These are phyloP conservation scores for Cephalotes varians DNA, from an alignment of 2,888 invertebrate species.

Conservation along the genomic window DNA sequence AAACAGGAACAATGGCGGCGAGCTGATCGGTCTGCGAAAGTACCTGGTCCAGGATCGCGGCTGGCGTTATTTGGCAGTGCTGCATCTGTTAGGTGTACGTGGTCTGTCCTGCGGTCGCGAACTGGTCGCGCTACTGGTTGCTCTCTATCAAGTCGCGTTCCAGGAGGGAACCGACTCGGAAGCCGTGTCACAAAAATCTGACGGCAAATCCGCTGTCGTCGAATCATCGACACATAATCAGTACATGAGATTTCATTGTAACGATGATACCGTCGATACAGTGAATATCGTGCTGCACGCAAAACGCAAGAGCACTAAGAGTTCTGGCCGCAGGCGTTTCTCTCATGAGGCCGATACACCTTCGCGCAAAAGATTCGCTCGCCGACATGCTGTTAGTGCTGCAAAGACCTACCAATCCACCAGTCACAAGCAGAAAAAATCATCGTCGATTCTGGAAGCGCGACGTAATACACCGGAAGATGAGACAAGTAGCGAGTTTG, in stretches of 20 bases:
- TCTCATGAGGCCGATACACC: slow-evolving; percentile 63
- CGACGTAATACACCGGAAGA: slow-evolving; percentile 60
- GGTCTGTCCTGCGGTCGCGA: slow-evolving; percentile 89
- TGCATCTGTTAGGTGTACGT: slow-evolving; percentile 88
- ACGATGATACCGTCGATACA: slow-evolving; percentile 81
- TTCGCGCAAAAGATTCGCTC: slow-evolving; percentile 55
- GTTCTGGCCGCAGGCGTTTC: slow-evolving; percentile 35
- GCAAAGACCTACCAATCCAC: slow-evolving; percentile 44
- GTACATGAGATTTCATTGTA: slow-evolving; percentile 79
- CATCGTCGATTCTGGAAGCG: slow-evolving; percentile 51
- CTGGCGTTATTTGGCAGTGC: slow-evolving; percentile 88
- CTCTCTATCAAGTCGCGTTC: slow-evolving; percentile 86
- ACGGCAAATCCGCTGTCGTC: background rate
- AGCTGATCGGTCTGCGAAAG: slow-evolving; percentile 86
- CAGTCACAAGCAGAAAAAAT: slow-evolving; percentile 57
- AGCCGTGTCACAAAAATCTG: background rate
- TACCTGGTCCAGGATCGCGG: slow-evolving; percentile 88
- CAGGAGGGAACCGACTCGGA: slow-evolving; percentile 54
- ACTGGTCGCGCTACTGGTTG: slow-evolving; percentile 88
- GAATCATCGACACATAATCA: slow-evolving; percentile 72
- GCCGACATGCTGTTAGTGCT: slow-evolving; percentile 55
- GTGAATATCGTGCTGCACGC: slow-evolving; percentile 80
- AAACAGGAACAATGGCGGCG: slow-evolving; percentile 81
- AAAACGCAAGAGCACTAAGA: slow-evolving; percentile 65
- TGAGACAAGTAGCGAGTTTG: slow-evolving; percentile 82